These are phyloP conservation scores for Lepidothrix coronata DNA, from an alignment of 2,113 vertebrate genomes.

Conservation along the genomic window DNA sequence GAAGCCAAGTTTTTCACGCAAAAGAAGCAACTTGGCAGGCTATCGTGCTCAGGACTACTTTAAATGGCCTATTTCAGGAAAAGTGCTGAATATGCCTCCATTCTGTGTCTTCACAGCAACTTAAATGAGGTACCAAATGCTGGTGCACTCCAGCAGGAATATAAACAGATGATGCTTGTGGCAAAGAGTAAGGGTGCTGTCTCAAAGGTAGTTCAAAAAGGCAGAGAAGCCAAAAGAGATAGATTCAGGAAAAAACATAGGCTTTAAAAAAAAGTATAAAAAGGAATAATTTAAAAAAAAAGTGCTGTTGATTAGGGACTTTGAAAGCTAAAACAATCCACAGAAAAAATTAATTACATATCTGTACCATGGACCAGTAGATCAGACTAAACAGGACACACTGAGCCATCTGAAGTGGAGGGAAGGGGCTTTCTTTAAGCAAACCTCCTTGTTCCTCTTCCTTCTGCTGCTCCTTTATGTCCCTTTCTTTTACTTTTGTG, in stretches of 20 bases:
- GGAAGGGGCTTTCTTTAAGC: not conserved
- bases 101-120: not conserved
- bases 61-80: not conserved
- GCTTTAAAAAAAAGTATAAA: not conserved
- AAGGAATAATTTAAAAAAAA: not conserved
- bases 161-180: not conserved
- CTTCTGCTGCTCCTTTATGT: not conserved
- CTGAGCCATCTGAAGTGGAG: not conserved
- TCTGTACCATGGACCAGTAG: not conserved
- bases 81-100: not conserved
- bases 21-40: not conserved
- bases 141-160: not conserved
- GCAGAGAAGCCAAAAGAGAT: not conserved
- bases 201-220: not conserved
- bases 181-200: not conserved
- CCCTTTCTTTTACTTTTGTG: not conserved
- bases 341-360: not conserved
- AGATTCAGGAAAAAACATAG: not conserved
- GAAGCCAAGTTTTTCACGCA: not conserved
- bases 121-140: not conserved
- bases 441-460: not conserved
- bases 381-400: not conserved
- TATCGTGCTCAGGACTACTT: not conserved
- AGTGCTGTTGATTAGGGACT: not conserved
- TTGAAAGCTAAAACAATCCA: not conserved